phyloP scores from a whole-genome alignment of 2,888 invertebrate genomes.

The Galeruca laticollis region DNA sequence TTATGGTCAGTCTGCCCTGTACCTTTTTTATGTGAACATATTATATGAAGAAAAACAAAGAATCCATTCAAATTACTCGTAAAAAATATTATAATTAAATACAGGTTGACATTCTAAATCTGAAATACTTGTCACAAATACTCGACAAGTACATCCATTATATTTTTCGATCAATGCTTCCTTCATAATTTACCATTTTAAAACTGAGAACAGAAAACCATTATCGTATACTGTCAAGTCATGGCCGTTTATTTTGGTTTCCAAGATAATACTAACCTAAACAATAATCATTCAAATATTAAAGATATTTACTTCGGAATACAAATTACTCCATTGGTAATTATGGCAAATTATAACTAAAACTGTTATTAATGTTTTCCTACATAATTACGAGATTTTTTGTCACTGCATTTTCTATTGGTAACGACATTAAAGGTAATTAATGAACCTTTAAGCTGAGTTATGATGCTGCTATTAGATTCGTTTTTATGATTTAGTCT shows the following conservation, averaged over 20 bases:
- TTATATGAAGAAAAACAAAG: neutral
- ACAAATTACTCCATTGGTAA: conserved; percentile 32
- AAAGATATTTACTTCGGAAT: conserved; percentile 38
- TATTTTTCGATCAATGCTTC: conserved; percentile 2
- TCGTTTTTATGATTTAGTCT: neutral
- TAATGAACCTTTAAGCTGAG: conserved; percentile 25
- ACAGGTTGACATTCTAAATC: neutral
- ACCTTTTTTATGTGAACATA: neutral
- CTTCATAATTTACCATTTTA: neutral
- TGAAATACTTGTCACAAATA: neutral
- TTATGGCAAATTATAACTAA: conserved; percentile 29
- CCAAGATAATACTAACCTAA: conserved; percentile 13
- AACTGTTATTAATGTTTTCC: conserved; percentile 15
- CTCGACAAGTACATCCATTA: neutral
- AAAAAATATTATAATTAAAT: neutral
- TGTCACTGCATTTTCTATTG: conserved; percentile 23
- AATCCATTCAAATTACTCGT: neutral
- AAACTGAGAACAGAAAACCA: neutral
- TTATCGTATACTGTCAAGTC: neutral
- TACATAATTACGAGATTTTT: conserved; percentile 23
- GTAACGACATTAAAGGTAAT: conserved; percentile 32
- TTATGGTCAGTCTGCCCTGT: neutral
- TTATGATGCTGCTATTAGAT: conserved; percentile 17
- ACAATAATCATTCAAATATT: conserved; percentile 35
- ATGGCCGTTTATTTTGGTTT: conserved; percentile 10